These are phyloP conservation scores for Trogon surrucura DNA, from an alignment of 2,113 vertebrate species.

Conservation along the genomic window DNA sequence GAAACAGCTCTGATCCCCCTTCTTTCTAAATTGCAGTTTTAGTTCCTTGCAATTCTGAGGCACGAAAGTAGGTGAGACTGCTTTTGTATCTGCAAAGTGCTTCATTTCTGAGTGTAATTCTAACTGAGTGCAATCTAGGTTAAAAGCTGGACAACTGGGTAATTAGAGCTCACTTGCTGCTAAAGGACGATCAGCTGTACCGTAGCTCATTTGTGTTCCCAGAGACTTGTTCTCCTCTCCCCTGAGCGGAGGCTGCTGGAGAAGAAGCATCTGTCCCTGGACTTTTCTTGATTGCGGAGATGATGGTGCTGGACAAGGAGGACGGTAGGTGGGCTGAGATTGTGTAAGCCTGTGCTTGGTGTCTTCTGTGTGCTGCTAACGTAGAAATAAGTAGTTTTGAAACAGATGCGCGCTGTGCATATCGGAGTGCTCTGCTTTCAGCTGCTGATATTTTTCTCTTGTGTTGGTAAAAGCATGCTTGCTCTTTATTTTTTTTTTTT, in stretches of 20 bases:
- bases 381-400: slow-evolving; percentile 29
- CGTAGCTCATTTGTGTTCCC: slow-evolving; percentile 70
- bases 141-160: slow-evolving; percentile 85
- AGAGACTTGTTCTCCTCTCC: slow-evolving; percentile 73
- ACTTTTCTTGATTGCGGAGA: slow-evolving; percentile 88
- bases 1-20: slow-evolving; percentile 74
- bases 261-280: slow-evolving; percentile 88
- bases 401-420: background rate
- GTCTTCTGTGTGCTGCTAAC: slow-evolving; percentile 11
- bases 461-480: background rate
- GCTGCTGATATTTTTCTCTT: slow-evolving; percentile 1
- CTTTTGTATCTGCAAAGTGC: slow-evolving; percentile 83
- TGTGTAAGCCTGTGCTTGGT: slow-evolving; percentile 3
- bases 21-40: slow-evolving; percentile 78
- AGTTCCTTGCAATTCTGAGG: slow-evolving; percentile 80
- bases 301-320: slow-evolving; percentile 99
- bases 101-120: slow-evolving; percentile 82
- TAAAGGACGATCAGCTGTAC: slow-evolving; percentile 77
- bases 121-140: slow-evolving; percentile 84
- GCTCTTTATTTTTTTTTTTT: background rate
- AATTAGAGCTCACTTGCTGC: slow-evolving; percentile 81
- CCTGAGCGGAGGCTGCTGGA: slow-evolving; percentile 83
- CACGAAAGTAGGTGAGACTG: slow-evolving; percentile 80
- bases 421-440: background rate
- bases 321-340: slow-evolving; percentile 91